These are phyloP conservation scores for Microplitis mediator DNA, from an alignment of 1,140 invertebrate species.

Conservation along the genomic window DNA sequence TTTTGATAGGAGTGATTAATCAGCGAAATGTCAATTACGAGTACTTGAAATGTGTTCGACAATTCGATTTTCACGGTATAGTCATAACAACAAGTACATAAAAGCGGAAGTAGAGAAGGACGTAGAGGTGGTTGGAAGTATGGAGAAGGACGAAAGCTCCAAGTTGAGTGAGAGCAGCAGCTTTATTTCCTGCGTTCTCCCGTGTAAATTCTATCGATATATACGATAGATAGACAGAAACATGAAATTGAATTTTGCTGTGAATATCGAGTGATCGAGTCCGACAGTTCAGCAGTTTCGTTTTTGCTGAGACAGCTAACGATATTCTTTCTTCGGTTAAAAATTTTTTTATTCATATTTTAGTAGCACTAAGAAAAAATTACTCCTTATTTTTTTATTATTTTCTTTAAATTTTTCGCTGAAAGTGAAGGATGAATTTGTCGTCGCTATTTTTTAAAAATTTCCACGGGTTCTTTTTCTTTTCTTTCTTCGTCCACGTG, in stretches of 20 bases:
- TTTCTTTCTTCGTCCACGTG: neutral
- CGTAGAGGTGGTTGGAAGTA: neutral
- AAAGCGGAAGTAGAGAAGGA: neutral
- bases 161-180: neutral
- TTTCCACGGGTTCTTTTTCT: no score
- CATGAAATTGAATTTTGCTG: neutral
- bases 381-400: neutral
- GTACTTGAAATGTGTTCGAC: neutral
- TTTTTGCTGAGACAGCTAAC: neutral
- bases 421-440: no score
- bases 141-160: no score
- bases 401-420: no score
- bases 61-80: neutral
- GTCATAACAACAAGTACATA: neutral
- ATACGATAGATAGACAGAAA: neutral
- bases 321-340: neutral
- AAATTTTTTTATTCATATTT: no score
- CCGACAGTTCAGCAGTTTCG: neutral
- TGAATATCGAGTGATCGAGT: neutral
- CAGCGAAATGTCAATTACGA: neutral
- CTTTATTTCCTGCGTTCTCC: constrained; percentile 9
- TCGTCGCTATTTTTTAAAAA: no score
- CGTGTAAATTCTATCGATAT: neutral
- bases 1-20: neutral
- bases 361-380: no score